These are phyloP conservation scores for Cebidichthys violaceus DNA, from an alignment of 2,113 vertebrate species.

Conservation along the genomic window DNA sequence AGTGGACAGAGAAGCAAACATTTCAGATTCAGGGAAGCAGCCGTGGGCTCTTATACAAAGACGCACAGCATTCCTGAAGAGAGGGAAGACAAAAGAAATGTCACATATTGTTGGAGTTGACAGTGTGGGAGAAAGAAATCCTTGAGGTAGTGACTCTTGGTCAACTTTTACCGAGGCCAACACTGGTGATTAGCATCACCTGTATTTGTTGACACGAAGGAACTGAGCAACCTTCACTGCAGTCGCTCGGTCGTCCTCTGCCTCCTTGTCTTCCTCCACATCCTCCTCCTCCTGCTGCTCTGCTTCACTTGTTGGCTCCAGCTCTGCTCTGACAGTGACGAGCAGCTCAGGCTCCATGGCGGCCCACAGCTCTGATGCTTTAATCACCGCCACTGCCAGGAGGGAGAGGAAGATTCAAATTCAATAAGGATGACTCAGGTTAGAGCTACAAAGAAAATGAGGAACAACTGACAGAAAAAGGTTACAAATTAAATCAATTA, in stretches of 20 bases:
- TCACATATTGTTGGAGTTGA: slow-evolving; percentile 15
- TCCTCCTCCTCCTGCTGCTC: slow-evolving; percentile 64
- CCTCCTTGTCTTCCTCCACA: slow-evolving; percentile 50
- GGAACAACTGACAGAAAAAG: background rate
- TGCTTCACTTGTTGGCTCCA: slow-evolving; percentile 72
- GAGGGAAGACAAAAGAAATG: background rate
- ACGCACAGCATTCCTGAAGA: slow-evolving; percentile 86
- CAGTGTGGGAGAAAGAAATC: background rate
- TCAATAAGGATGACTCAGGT: slow-evolving; percentile 2
- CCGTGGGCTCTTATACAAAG: slow-evolving; percentile 83
- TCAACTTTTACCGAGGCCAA: slow-evolving; percentile 11
- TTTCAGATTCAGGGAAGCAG: slow-evolving; percentile 82
- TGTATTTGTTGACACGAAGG: slow-evolving; percentile 92
- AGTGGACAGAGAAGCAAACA: slow-evolving; percentile 81
- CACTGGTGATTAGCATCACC: slow-evolving; percentile 76
- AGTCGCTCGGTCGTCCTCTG: slow-evolving; percentile 79
- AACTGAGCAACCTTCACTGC: slow-evolving; percentile 83
- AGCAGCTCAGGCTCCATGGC: slow-evolving; percentile 94
- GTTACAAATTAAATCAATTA: background rate
- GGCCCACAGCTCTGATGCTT: slow-evolving; percentile 92
- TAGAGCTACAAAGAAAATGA: background rate
- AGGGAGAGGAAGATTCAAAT: slow-evolving; percentile 7
- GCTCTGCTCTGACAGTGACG: slow-evolving; percentile 80
- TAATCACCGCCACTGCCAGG: slow-evolving; percentile 78
- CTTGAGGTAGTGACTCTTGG: background rate